Conservation (phyloP, 1,140 invertebrate species). For the Lutraria rhynchaena region DNA sequence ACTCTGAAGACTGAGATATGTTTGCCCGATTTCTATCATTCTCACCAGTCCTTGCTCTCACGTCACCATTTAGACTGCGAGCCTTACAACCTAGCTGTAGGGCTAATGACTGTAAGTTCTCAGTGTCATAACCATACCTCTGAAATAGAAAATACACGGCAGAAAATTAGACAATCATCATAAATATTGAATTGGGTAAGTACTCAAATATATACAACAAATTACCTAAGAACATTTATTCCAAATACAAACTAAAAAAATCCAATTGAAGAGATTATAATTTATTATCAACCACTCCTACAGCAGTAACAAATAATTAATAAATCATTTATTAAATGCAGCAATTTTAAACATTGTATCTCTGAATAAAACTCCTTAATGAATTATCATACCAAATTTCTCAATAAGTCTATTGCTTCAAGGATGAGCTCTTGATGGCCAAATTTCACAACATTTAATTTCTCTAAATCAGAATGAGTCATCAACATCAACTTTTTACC, state of each 20-base stretch:
- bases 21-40: conserved; percentile 76
- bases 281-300: too few species aligned
- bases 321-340: too few species aligned
- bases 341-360: too few species aligned
- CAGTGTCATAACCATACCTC: conserved; percentile 94
- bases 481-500: conserved; percentile 92
- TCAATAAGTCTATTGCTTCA: conserved; percentile 93
- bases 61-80: conserved; percentile 88
- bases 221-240: too few species aligned
- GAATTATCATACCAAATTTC: conserved; percentile 91
- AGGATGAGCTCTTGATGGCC: conserved; percentile 96
- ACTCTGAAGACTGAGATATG: conserved; percentile 52
- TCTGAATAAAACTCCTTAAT: background rate
- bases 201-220: too few species aligned
- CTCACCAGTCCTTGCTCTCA: conserved; percentile 69
- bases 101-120: conserved; percentile 94
- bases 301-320: too few species aligned
- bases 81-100: conserved; percentile 92
- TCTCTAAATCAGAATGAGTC: conserved; percentile 92
- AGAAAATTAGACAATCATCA: too few species aligned
- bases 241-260: too few species aligned
- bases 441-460: conserved; percentile 91
- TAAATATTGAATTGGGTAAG: too few species aligned
- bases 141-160: conserved; percentile 84
- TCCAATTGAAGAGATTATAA: too few species aligned